These are phyloP conservation scores for Plagiodera versicolora DNA, from an alignment of 2,888 invertebrate species.

Conservation along the genomic window DNA sequence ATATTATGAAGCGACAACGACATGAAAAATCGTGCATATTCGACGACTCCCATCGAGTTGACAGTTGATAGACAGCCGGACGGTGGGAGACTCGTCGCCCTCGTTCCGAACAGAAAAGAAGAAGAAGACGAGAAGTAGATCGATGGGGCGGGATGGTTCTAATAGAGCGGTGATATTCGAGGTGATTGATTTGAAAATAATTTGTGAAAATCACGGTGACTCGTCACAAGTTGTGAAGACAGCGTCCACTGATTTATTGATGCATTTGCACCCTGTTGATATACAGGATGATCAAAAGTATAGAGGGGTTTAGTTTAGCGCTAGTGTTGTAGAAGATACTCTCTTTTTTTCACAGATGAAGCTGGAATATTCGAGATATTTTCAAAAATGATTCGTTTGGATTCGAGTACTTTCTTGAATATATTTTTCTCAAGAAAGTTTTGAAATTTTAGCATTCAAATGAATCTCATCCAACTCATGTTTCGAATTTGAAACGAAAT, in stretches of 20 bases:
- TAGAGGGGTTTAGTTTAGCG: too few relatives aligned
- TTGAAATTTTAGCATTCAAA: too few relatives aligned
- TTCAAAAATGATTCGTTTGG: too few relatives aligned
- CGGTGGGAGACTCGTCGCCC: constrained; percentile 21
- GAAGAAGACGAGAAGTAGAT: constrained; percentile 19
- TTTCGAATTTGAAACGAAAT: too few relatives aligned
- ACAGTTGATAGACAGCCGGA: constrained; percentile 25
- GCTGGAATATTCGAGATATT: too few relatives aligned
- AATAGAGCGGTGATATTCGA: constrained; percentile 52
- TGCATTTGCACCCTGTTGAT: too few relatives aligned
- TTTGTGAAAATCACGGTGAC: constrained; percentile 55
- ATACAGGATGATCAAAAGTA: too few relatives aligned
- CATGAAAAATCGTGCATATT: not conserved
- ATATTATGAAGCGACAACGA: not conserved
- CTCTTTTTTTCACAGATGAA: too few relatives aligned
- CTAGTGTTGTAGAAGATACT: too few relatives aligned
- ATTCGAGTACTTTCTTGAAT: too few relatives aligned
- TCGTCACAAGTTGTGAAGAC: constrained; percentile 44
- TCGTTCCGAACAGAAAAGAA: constrained; percentile 21
- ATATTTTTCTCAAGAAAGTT: too few relatives aligned
- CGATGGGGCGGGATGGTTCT: constrained; percentile 27
- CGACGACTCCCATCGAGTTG: not conserved
- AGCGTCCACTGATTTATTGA: constrained; percentile 5
- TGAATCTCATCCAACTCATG: too few relatives aligned
- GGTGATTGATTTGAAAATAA: constrained; percentile 54